phyloP scores from a whole-genome alignment of 1,140 invertebrate species.

The Bradynema listronoti region DNA sequence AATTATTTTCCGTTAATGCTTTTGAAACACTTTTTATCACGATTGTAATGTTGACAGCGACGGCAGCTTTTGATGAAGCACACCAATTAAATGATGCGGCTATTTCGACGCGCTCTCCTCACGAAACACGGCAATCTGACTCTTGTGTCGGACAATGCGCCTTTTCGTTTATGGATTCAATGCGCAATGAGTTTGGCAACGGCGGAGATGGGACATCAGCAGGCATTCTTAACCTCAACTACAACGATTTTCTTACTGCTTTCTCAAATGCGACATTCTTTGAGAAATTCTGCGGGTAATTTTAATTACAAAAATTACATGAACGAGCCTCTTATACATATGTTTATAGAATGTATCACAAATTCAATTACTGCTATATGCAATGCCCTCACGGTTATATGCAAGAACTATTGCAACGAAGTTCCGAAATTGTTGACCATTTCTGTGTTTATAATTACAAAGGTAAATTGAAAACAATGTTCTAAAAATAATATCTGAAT shows the following conservation, averaged over 20 bases:
- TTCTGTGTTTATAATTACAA: conserved; percentile 57
- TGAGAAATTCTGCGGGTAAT: conserved; percentile 51
- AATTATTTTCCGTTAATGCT: no score
- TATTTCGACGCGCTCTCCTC: no score
- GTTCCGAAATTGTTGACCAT: conserved; percentile 52
- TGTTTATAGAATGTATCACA: conserved; percentile 49
- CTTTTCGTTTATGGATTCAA: conserved; percentile 51
- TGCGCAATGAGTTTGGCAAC: conserved; percentile 38
- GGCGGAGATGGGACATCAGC: conserved; percentile 37
- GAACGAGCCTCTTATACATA: neutral
- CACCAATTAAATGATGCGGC: no score
- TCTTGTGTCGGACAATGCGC: conserved; percentile 57
- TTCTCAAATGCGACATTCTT: conserved; percentile 56
- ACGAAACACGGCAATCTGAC: conserved; percentile 40
- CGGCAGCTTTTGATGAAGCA: no score
- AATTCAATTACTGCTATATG: conserved; percentile 49
- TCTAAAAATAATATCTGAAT: conserved; percentile 10
- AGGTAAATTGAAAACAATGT: conserved; percentile 28
- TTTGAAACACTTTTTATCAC: no score
- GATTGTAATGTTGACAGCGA: no score
- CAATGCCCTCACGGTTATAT: conserved; percentile 54
- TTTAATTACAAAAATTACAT: conserved; percentile 10
- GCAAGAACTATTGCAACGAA: conserved; percentile 47
- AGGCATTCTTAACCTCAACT: conserved; percentile 55
- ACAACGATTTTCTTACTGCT: conserved; percentile 54